phyloP scores from a whole-genome alignment of 2,888 invertebrate genomes.

The Yponomeuta sedellus region DNA sequence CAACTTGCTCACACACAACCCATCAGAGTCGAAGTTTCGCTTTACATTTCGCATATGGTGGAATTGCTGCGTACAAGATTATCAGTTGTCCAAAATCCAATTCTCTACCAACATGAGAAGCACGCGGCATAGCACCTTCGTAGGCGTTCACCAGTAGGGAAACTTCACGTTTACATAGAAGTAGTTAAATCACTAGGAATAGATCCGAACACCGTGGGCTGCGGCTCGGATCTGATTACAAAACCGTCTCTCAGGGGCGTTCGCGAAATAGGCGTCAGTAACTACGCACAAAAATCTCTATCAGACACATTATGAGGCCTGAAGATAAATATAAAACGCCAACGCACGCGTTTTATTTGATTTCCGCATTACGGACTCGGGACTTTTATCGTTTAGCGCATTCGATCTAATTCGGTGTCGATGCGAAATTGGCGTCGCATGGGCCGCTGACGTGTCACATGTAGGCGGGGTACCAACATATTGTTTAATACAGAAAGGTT shows the following conservation, averaged over 20 bases:
- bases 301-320: conserved; percentile 54
- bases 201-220: conserved; percentile 64
- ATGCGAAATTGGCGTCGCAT: conserved; percentile 54
- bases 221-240: conserved; percentile 49
- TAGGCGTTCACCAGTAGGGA: conserved; percentile 19
- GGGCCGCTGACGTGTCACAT: conserved; percentile 48
- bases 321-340: conserved; percentile 66
- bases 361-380: conserved; percentile 64
- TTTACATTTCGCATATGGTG: conserved; percentile 47
- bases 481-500: too few relatives aligned
- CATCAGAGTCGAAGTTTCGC: not conserved
- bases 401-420: conserved; percentile 53
- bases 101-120: not conserved
- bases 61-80: conserved; percentile 46
- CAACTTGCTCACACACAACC: too few relatives aligned
- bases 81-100: conserved; percentile 46
- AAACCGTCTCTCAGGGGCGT: conserved; percentile 55
- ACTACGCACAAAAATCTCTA: conserved; percentile 52
- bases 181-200: conserved; percentile 34
- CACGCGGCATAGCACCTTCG: not conserved
- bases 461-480: conserved; percentile 35
- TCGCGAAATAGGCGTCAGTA: conserved; percentile 41
- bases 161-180: conserved; percentile 4
- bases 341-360: conserved; percentile 62
- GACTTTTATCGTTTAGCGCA: conserved; percentile 52